Evolutionary conservation across 2,888 invertebrate genomes (phyloP).

Genomic region (Marasmarcha lunaedactyla): DNA sequence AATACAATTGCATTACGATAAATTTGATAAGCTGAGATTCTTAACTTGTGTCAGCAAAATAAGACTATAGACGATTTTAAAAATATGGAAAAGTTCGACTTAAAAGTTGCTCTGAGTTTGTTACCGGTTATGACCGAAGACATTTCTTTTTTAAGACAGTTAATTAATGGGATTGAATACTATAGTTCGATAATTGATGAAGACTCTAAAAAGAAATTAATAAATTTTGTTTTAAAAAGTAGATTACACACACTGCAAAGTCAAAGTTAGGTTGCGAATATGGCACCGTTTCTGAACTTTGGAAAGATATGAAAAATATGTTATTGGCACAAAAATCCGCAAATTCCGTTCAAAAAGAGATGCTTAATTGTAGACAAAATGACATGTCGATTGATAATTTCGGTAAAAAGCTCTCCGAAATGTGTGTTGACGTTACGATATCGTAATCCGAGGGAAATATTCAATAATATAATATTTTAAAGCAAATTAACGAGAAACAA

Average conservation of each 20-base stretch:
- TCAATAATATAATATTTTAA: conserved; percentile 4
- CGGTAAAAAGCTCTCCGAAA: conserved; percentile 5
- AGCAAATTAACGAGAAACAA: conserved; percentile 6
- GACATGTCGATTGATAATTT: conserved; percentile 2
- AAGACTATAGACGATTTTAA: too few relatives aligned
- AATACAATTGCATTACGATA: too few relatives aligned
- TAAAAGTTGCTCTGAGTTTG: conserved; percentile 7
- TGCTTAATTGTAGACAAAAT: conserved; percentile 5
- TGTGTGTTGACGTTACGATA: conserved; percentile 9
- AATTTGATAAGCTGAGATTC: too few relatives aligned
- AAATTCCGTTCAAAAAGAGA: conserved; percentile 5
- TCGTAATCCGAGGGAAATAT: conserved; percentile 7
- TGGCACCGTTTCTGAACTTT: conserved; percentile 1
- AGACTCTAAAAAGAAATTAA: conserved; percentile 4
- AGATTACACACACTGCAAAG: conserved; percentile 8
- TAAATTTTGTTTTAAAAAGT: conserved; percentile 8
- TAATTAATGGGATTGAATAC: conserved; percentile 9
- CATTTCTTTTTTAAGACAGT: conserved; percentile 3
- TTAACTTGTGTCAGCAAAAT: too few relatives aligned
- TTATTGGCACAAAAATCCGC: conserved; percentile 7
- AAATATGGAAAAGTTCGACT: conserved; percentile 4
- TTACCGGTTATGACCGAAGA: conserved; percentile 7
- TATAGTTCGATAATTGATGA: conserved; percentile 4
- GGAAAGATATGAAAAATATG: conserved; percentile 7
- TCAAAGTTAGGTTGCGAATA: conserved; percentile 4